Evolutionary conservation across 2,888 invertebrate species (phyloP).

Genomic region (Hylaea fasciaria): DNA sequence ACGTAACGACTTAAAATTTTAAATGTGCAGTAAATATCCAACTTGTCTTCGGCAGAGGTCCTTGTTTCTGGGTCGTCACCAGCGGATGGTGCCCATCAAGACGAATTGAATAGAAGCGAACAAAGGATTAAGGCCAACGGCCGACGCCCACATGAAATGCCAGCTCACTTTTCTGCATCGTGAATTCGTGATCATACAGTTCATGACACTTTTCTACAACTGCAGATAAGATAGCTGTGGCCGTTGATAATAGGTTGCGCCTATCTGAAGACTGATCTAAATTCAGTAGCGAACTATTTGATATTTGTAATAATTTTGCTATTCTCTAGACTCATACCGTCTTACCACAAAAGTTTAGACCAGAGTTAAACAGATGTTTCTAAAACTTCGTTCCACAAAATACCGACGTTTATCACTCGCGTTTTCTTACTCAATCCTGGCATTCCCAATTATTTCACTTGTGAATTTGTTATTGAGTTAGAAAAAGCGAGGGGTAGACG

Average conservation of each 20-base stretch:
- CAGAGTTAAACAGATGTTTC: too few species aligned
- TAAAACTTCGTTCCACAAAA: too few species aligned
- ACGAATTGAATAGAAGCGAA: constrained; percentile 50
- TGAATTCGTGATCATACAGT: constrained; percentile 34
- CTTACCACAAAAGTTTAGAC: too few species aligned
- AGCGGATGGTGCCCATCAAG: constrained; percentile 61
- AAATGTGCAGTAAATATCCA: constrained; percentile 17
- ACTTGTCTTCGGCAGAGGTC: constrained; percentile 29
- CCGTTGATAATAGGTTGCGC: constrained; percentile 23
- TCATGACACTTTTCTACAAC: constrained; percentile 27
- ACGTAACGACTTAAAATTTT: constrained; percentile 10
- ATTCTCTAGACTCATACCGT: background rate
- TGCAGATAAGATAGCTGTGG: constrained; percentile 32
- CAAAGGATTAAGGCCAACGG: constrained; percentile 65
- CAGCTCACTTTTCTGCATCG: constrained; percentile 46
- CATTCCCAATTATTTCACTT: too few species aligned
- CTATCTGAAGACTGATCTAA: constrained; percentile 11
- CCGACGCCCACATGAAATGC: constrained; percentile 55
- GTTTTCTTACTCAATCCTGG: too few species aligned
- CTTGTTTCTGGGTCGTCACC: constrained; percentile 48
- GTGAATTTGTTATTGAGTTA: too few species aligned
- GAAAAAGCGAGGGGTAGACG: too few species aligned
- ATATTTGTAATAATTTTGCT: background rate
- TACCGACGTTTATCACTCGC: too few species aligned
- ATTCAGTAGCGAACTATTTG: constrained; percentile 6